Conservation (phyloP, 37 sponge, comb jelly and placozoan genomes). For the Oopsacas minuta region DNA sequence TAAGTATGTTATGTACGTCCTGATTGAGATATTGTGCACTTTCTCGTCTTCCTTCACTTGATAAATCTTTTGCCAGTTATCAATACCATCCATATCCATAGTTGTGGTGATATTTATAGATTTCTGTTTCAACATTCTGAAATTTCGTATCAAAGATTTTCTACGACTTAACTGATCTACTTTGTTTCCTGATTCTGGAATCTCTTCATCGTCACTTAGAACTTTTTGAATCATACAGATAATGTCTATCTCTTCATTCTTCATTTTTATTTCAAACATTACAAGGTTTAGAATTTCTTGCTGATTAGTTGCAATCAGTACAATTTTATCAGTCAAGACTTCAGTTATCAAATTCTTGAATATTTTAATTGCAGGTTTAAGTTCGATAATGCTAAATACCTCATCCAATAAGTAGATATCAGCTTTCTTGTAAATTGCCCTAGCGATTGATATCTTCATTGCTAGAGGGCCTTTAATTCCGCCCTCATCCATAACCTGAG, state of each 20-base stretch:
- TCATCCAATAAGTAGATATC: background rate
- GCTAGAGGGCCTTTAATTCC: background rate
- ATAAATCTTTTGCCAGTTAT: background rate
- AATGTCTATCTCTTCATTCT: background rate
- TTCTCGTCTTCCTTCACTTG: background rate
- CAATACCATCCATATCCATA: background rate
- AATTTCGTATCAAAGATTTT: background rate
- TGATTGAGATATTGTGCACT: background rate
- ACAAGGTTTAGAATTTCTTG: constrained; percentile 9
- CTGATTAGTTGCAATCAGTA: background rate
- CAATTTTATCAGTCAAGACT: background rate
- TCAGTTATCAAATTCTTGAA: background rate
- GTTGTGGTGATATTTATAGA: background rate
- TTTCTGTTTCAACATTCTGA: background rate
- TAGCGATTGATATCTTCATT: background rate
- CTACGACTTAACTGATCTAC: background rate
- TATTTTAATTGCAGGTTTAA: background rate
- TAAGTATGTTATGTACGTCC: background rate
- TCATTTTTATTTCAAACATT: background rate
- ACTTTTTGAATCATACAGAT: background rate
- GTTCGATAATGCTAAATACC: background rate
- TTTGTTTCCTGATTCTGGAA: background rate
- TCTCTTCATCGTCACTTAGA: background rate
- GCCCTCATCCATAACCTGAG: constrained; percentile 9
- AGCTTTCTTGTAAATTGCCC: background rate